Base-by-base conservation (phyloP, 2,113 vertebrate species). In the Cranoglanis bouderius region DNA sequence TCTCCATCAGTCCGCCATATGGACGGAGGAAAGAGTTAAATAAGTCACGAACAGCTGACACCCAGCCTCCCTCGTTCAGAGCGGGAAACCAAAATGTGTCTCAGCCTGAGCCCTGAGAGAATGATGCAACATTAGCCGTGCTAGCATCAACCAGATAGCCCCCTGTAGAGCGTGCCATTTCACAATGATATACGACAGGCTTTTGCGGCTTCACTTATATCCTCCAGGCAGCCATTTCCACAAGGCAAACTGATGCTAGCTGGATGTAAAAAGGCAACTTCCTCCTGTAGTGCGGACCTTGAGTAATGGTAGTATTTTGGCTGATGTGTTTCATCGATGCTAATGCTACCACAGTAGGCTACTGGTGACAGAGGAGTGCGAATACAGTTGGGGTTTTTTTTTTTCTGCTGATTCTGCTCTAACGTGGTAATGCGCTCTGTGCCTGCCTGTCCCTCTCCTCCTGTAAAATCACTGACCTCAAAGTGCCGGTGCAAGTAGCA, bases 11-110 rank as follows among this genome's bases (percentile, higher is more conserved):
- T 89, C 85, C 92, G 91, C 93, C 95, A 95, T 95, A 95, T 95
- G 95, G 94, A 91, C 92, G 91, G 83, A 89, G 91, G 94, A 94
- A 95, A 93, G 92, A 92, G 92, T 92, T 96, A 93, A 95, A 95
- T 95, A 95, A 95, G 92, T 94, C 88, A 95, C 93, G 93, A 94
- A 87, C 93, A 92, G 94, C 93, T 93, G 93, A 94, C 91, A 90
- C 90, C 90, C 88, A 85, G 86, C 91, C 88, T 91, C 91, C 91
- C 85, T 89, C 90, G 74, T 83, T 72, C 61, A 88, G 87, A 87
- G 90, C 93, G 90, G 84, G 85, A 90, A 87, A 86, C 89, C 85
- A 29, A 82, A 87, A 86, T 85, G 91, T 83, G 83, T 80, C 89
- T 70, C 74, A 35, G 72, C 85, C 72, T 70, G n/a, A 90, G 87